Base-by-base conservation (phyloP, 2,113 vertebrate genomes). In the Pleuronectes platessa region DNA sequence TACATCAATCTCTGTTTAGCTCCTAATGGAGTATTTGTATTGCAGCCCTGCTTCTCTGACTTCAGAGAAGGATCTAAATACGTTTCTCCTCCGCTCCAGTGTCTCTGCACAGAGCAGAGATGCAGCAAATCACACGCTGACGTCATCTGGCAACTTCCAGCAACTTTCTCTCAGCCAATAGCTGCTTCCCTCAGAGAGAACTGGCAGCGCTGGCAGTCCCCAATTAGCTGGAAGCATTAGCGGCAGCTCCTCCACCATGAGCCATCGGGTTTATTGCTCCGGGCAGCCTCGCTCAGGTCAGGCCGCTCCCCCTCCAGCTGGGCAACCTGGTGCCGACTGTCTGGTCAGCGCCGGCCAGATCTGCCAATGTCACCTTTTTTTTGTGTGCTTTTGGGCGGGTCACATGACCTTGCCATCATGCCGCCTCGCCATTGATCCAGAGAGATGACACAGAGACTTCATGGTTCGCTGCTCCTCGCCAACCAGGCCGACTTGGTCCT, bases 341-440 rank as follows among this genome's bases (percentile, higher is more conserved):
- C 78, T 76, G 77, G 85, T 73, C 67, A 23, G 63, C 40, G 7
- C 55, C 3, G 2, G 51, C 23, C 23, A 0, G 66, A 61, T 83
- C 26, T 31, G 64, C 84, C 88, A 84, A 55, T 87, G 90, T 88
- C 85, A 90, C 83, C 59, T 86, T 77, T 68, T 67, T 60, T 69
- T 31, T 31, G 26, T 31, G 27, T 71, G 18, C 40, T 59, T 54
- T 23, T 9, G 7, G n/a, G 27, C 1, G n/a, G 71, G 74, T 83
- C 82, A 27, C 21, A 2, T 75, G 79, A 81, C 85, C 75, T 77
- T 45, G 17, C 76, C 69, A 37, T 76, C 40, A 9, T 3, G 18
- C 61, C 11, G 62, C 70, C 74, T 82, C n/a, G 18, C 64, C 79
- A 66, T 63, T 56, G 86, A 89, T 82, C 79, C 71, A 49, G 42